Percentiles rank a stretch among this genome's conserved stretches.
Evolutionary conservation across 1,140 invertebrate species (phyloP).

Genomic region (Chelonus insularis): DNA sequence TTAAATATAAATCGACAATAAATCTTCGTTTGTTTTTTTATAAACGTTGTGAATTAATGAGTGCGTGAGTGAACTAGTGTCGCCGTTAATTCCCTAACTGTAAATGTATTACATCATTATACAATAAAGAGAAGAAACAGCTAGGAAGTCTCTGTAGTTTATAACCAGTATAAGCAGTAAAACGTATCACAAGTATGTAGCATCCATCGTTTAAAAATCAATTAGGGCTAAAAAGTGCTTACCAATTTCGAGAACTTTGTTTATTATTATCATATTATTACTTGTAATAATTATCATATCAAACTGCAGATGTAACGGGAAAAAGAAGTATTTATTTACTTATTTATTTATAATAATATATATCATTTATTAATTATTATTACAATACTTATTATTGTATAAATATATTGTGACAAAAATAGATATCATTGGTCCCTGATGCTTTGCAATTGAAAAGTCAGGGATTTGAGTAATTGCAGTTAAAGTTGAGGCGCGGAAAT

Average conservation of each 20-base stretch:
- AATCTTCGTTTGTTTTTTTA: slow-evolving; percentile 44
- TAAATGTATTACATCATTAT: slow-evolving; percentile 19
- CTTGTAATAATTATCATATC: too few relatives aligned
- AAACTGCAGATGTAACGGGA: too few relatives aligned
- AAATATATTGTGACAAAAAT: too few relatives aligned
- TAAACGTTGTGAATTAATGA: slow-evolving; percentile 48
- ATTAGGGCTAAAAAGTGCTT: slow-evolving; percentile 4
- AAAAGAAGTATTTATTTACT: too few relatives aligned
- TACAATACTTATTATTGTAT: too few relatives aligned
- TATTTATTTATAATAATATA: too few relatives aligned
- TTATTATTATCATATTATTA: not conserved
- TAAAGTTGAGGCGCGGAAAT: too few relatives aligned
- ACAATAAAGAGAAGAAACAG: slow-evolving; percentile 34
- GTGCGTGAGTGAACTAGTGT: slow-evolving; percentile 63
- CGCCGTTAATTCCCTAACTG: slow-evolving; percentile 30
- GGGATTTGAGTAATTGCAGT: too few relatives aligned
- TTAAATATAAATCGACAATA: slow-evolving; percentile 50
- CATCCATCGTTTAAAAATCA: slow-evolving; percentile 50
- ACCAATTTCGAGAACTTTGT: not conserved
- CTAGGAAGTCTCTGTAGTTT: slow-evolving; percentile 63
- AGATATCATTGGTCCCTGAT: too few relatives aligned
- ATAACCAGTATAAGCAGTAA: too few relatives aligned
- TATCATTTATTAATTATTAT: too few relatives aligned
- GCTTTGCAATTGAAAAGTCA: too few relatives aligned
- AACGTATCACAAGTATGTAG: slow-evolving; percentile 62